Conservation (phyloP, 2,113 vertebrate genomes). For the Narcine bancroftii region DNA sequence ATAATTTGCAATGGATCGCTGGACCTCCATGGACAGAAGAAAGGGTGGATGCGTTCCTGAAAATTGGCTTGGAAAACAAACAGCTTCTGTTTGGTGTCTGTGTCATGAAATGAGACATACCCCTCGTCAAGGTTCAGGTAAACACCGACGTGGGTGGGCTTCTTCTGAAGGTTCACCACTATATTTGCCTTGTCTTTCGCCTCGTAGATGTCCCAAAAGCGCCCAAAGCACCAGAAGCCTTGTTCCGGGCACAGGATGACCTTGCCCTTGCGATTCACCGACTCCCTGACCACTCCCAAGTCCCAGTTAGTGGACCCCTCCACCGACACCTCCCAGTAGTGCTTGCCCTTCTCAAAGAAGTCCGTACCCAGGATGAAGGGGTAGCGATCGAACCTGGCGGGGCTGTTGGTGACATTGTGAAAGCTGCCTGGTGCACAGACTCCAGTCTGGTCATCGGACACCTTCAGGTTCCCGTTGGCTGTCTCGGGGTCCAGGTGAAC, state of each 20-base stretch:
- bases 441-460: constrained; percentile 58
- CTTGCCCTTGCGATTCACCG: constrained; percentile 53
- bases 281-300: constrained; percentile 54
- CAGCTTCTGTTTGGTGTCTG: neutral
- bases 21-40: constrained; percentile 15
- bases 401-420: constrained; percentile 54
- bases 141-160: neutral
- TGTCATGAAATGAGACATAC: neutral
- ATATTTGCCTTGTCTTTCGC: neutral
- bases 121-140: neutral
- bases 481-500: constrained; percentile 57
- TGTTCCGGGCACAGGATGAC: constrained; percentile 39
- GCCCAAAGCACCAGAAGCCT: constrained; percentile 43
- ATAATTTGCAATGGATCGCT: neutral
- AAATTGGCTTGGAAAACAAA: accelerated
- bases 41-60: neutral
- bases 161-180: accelerated
- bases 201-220: neutral
- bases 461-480: constrained; percentile 61
- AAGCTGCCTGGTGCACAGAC: constrained; percentile 59
- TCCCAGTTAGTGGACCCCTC: constrained; percentile 62
- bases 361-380: constrained; percentile 57
- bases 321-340: constrained; percentile 65
- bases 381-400: constrained; percentile 59
- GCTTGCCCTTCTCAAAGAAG: constrained; percentile 50